These are phyloP conservation scores for Carterocephalus palaemon DNA, from an alignment of 2,888 invertebrate genomes.

Conservation along the genomic window DNA sequence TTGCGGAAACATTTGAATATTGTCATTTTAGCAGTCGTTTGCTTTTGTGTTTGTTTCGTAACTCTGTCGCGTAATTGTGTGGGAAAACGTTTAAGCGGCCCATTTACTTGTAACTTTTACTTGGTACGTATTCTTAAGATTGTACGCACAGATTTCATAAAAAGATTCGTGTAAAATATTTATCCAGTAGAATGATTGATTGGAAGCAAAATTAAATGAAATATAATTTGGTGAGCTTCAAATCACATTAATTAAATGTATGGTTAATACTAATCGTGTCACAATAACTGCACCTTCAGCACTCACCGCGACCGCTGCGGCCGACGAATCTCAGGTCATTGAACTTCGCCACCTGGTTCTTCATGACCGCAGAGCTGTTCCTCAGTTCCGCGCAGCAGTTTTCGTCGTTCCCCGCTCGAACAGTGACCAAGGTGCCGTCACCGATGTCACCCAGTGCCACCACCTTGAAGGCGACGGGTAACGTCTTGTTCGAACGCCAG, in stretches of 20 bases:
- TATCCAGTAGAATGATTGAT: too few relatives aligned
- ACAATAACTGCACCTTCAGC: slow-evolving; percentile 75
- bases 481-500: slow-evolving; percentile 98
- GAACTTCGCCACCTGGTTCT: slow-evolving; percentile 99
- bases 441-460: slow-evolving; percentile 95
- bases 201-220: too few relatives aligned
- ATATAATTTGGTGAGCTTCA: neutral
- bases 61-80: slow-evolving; percentile 13
- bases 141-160: neutral
- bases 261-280: slow-evolving; percentile 36
- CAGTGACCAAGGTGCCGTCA: slow-evolving; percentile 97
- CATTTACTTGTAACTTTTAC: slow-evolving; percentile 5
- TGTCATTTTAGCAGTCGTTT: slow-evolving; percentile 20
- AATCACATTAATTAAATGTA: neutral
- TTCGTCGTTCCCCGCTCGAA: slow-evolving; percentile 98
- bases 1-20: slow-evolving; percentile 36
- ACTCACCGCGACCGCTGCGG: slow-evolving; percentile 98
- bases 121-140: slow-evolving; percentile 1
- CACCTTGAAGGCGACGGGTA: slow-evolving; percentile 98
- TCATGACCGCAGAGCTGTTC: slow-evolving; percentile 97
- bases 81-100: neutral
- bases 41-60: slow-evolving; percentile 13
- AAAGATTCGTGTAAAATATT: too few relatives aligned
- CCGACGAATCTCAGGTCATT: slow-evolving; percentile 99
- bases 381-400: slow-evolving; percentile 97